phyloP scores from a whole-genome alignment of 2,113 vertebrate species.

The Dissostichus mawsoni region DNA sequence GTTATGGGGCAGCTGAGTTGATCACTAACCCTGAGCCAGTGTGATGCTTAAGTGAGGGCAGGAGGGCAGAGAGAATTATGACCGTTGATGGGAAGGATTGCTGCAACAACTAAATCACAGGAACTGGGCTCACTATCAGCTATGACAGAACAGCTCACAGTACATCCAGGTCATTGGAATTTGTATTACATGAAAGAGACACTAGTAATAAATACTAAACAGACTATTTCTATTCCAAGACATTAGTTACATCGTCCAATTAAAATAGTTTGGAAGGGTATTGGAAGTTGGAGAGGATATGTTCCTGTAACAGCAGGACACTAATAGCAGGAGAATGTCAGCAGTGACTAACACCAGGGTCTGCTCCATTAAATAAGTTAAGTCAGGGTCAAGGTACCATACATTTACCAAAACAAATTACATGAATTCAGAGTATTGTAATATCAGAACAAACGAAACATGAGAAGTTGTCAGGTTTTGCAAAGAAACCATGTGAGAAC shows the following conservation, averaged over 20 bases:
- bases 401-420: slow-evolving; percentile 3
- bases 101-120: slow-evolving; percentile 34
- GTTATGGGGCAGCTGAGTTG: not conserved
- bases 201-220: not conserved
- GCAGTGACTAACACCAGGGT: not conserved
- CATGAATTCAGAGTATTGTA: not conserved
- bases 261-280: not conserved
- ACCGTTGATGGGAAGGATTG: slow-evolving; percentile 27
- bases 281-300: not conserved
- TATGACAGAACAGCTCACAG: slow-evolving; percentile 21
- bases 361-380: not conserved
- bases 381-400: not conserved
- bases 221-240: not conserved
- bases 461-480: slow-evolving; percentile 20
- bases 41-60: slow-evolving; percentile 8
- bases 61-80: slow-evolving; percentile 14
- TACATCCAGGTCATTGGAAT: not conserved
- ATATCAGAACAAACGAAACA: slow-evolving; percentile 17
- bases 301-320: not conserved
- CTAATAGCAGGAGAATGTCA: not conserved
- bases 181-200: not conserved
- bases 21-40: not conserved
- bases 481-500: slow-evolving; percentile 62
- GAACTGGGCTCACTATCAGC: slow-evolving; percentile 25
- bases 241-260: not conserved